Conservation (phyloP, 92 coral and sea anemone species). For the Heliopora coerulea region DNA sequence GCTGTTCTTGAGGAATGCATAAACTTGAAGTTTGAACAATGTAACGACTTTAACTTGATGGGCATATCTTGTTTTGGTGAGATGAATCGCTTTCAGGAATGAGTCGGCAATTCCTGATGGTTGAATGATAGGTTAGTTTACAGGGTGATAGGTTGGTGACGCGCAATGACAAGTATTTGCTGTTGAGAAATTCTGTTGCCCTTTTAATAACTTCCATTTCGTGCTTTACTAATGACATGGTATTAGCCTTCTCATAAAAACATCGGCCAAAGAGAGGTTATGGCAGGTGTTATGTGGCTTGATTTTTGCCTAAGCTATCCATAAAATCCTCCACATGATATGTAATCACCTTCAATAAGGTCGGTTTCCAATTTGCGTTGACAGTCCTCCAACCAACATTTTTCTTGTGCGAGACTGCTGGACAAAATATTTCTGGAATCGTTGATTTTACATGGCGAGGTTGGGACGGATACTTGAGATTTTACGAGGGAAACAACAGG, state of each 20-base stretch:
- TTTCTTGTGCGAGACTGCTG: constrained; percentile 39
- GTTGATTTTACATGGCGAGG: constrained; percentile 8
- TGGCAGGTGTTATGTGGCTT: constrained; percentile 17
- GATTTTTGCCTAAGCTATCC: constrained; percentile 54
- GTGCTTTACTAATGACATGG: not conserved
- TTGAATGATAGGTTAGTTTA: no score
- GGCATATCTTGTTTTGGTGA: not conserved
- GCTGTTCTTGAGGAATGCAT: constrained; percentile 1
- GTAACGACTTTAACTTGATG: not conserved
- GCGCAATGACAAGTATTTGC: constrained; percentile 48
- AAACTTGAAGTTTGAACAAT: not conserved
- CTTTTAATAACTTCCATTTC: not conserved
- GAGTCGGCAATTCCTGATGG: constrained; percentile 1
- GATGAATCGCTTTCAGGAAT: constrained; percentile 5
- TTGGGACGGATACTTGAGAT: constrained; percentile 26
- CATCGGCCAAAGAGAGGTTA: not conserved
- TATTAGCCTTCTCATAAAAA: not conserved
- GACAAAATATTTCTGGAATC: not conserved
- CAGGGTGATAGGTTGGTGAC: constrained; percentile 36
- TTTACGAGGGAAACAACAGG: constrained; percentile 44
- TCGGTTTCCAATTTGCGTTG: constrained; percentile 22
- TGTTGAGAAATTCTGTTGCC: not conserved
- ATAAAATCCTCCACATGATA: constrained; percentile 45
- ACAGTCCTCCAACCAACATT: constrained; percentile 53
- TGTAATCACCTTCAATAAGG: constrained; percentile 29